Evolutionary conservation across 2,113 vertebrate genomes (phyloP), one percentile per base, ranked within the genome.

Genomic region (Poeciliopsis retropinna): DNA sequence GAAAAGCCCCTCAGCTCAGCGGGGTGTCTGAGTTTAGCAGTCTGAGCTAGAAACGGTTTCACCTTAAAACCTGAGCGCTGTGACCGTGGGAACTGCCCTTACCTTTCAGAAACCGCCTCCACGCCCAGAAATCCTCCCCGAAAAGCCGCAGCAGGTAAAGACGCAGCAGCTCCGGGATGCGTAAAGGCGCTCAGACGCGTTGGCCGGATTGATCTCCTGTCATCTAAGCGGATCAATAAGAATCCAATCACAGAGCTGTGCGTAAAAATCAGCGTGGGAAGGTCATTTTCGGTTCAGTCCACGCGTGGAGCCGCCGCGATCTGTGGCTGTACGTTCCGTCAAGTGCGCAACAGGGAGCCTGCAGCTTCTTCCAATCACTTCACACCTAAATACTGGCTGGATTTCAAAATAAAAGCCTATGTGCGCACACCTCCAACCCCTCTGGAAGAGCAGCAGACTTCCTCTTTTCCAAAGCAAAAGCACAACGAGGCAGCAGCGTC

Each of bases 331-430:
- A 64, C 28, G 73, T 57, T 67, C 44, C 28, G 39, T 73, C 65
- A 75, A 82, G 70, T 80, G 86, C 90, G 86, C 86, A 88, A 87
- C 79, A 84, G 66, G 37, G 75, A 72, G 39, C 47, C 62, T 30
- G 29, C 68, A 39, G 83, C 71, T 86, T 10, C 37, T 30, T 60
- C 3, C 61, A 62, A 72, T 63, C 70, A 62, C 39, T 64, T 47
- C 64, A 67, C 2, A 66, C 61, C 22, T 29, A 47, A 27, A 76
- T 11, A 51, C 60, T 9, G 44, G 2, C 39, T 11, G 29, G 8
- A 44, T 64, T 85, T 86, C 85, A 91, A 85, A 89, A 87, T 91
- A 88, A 89, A 72, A 71, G 76, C 57, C 7, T 5, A 17, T 31
- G 22, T 47, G 39, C 39, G 11, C 44, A 69, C 27, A 60, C 44